phyloP scores from a whole-genome alignment of 2,888 invertebrate species.

The Eubasilissa splendida region DNA sequence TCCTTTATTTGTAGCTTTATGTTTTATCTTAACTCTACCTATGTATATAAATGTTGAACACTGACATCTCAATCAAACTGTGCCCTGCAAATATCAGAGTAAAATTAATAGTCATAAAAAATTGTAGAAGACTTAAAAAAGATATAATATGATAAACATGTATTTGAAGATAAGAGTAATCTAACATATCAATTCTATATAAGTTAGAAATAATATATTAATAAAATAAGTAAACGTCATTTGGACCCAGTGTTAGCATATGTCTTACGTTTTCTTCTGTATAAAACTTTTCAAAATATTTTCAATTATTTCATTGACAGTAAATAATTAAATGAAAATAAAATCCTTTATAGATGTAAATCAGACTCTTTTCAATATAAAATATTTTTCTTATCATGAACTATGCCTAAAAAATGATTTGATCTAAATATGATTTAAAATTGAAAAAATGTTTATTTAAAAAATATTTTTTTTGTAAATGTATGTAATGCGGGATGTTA shows the following conservation, averaged over 20 bases:
- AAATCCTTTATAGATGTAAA: slow-evolving; percentile 22
- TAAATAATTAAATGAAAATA: slow-evolving; percentile 1
- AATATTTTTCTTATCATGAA: slow-evolving; percentile 25
- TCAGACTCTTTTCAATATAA: slow-evolving; percentile 36
- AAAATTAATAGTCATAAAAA: too few species aligned
- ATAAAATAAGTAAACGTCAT: slow-evolving; percentile 34
- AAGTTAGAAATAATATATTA: slow-evolving; percentile 27
- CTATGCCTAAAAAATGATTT: slow-evolving; percentile 8
- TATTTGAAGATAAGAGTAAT: slow-evolving; percentile 5
- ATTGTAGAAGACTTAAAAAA: too few species aligned
- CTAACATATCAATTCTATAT: neutral
- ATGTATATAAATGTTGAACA: too few species aligned
- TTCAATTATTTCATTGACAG: slow-evolving; percentile 18
- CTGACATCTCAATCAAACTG: too few species aligned
- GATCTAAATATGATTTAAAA: neutral
- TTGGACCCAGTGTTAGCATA: slow-evolving; percentile 55
- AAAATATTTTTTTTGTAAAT: neutral
- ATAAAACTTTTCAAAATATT: slow-evolving; percentile 18
- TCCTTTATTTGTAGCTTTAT: too few species aligned
- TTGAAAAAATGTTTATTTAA: neutral
- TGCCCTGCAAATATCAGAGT: too few species aligned
- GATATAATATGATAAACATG: neutral
- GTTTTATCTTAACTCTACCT: too few species aligned
- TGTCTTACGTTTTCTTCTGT: slow-evolving; percentile 31
- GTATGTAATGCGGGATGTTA: neutral